Evolutionary conservation across 2,113 vertebrate genomes (phyloP), one percentile per base, ranked within the genome.

Genomic region (Apteryx owenii): DNA sequence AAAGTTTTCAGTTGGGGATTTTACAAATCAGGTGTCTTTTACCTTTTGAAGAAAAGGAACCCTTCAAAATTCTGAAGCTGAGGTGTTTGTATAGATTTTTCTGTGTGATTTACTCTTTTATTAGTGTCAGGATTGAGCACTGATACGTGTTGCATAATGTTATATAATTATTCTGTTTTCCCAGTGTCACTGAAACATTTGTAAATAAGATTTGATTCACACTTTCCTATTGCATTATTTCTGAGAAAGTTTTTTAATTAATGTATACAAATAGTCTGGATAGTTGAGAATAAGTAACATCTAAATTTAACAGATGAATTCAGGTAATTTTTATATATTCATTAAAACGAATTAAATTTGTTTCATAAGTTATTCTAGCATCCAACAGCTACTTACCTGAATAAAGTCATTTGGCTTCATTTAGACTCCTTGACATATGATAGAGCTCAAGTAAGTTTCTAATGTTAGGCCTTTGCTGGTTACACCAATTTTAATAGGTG

Each of bases 141-240:
- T 68, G 62, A 21, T 1, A 10, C 5, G 4, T 64, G 10, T 48
- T 94, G 28, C 5, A 5, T 80, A 73, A 60, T 61, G 33, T 72
- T 84, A 26, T 1, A 6, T 40, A 77, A 64, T 77, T 89, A 72
- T 1, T 79, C 19, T 65, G 23, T 82, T 95, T 82, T 94, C 64
- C 82, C 93, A 66, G 16, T 44, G 54, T 91, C 23, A 19, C 4
- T 87, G 51, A 53, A 89, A 50, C 95, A 81, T 58, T 96, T 91
- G 25, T 87, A 81, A 94, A 70, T 86, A 92, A 83, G 62, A 50
- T 86, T 53, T 91, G 73, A 93, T 58, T 95, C 31, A 71, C n/a
- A 93, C 76, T 86, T 79, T 70, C 16, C 4, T 75, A 42, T 72
- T 51, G 6, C 13, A 26, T 12, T 71, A 54, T 64, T 89, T 71